Evolutionary conservation across 2,797 vertebrate species (phyloP).

Genomic region (Lithobates sylvaticus): DNA sequence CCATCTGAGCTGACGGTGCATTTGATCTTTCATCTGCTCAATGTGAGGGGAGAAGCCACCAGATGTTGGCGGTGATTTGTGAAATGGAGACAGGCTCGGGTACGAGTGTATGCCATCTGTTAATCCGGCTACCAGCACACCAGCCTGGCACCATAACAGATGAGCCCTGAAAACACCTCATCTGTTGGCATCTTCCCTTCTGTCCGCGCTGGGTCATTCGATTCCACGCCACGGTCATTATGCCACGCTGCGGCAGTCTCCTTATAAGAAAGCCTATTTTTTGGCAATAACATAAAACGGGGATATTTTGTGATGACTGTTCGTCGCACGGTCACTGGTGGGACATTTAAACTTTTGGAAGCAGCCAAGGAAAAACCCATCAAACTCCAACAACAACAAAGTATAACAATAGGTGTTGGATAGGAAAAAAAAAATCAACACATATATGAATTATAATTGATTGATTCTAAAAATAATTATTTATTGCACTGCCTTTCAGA

Average conservation of each 20-base stretch:
- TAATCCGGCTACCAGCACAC: conserved; percentile 75
- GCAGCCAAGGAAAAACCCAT: too few species aligned
- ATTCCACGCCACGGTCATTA: conserved; percentile 31
- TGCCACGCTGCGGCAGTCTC: not conserved
- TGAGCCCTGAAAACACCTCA: conserved; percentile 70
- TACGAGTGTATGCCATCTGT: conserved; percentile 85
- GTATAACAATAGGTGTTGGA: too few species aligned
- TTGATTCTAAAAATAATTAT: too few species aligned
- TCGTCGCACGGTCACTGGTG: too few species aligned
- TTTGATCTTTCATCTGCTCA: conserved; percentile 69
- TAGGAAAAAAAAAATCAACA: too few species aligned
- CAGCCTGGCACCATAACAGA: conserved; percentile 68
- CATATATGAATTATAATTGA: too few species aligned
- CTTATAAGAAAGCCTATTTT: not conserved
- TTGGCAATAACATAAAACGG: not conserved
- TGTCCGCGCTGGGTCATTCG: conserved; percentile 50
- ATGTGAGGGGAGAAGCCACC: conserved; percentile 73
- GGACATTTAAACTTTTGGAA: not conserved
- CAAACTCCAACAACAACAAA: too few species aligned
- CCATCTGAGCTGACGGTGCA: conserved; percentile 39
- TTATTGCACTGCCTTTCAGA: too few species aligned
- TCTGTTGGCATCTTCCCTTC: conserved; percentile 64
- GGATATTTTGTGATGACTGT: too few species aligned
- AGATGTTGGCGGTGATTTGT: conserved; percentile 86
- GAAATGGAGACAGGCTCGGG: conserved; percentile 78